Percentiles rank a stretch among this genome's conserved stretches.
Evolutionary conservation across 2,888 invertebrate species (phyloP).

Genomic region (Steromphala cineraria): DNA sequence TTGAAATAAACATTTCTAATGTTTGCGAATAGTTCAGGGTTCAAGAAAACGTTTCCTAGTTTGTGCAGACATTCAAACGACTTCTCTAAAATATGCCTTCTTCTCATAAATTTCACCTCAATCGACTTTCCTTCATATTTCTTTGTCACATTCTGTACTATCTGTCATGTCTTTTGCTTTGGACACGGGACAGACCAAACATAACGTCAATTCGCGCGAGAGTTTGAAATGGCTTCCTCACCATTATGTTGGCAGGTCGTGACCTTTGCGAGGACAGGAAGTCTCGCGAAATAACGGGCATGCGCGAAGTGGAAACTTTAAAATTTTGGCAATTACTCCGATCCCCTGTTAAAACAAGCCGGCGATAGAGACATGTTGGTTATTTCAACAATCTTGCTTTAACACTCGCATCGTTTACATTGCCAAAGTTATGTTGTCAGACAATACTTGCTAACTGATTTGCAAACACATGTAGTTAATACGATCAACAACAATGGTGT

Average conservation of each 20-base stretch:
- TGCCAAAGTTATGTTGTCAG: neutral
- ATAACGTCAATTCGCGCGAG: slow-evolving; percentile 8
- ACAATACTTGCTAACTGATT: slow-evolving; percentile 4
- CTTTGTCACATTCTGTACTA: neutral
- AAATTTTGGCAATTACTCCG: slow-evolving; percentile 9
- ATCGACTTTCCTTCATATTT: neutral
- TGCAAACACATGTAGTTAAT: neutral
- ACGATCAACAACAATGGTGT: neutral
- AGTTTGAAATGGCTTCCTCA: neutral
- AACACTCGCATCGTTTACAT: neutral
- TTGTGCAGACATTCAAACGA: no score
- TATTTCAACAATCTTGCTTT: slow-evolving; percentile 4
- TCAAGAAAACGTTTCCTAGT: no score
- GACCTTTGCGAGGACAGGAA: slow-evolving; percentile 4
- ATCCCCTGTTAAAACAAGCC: neutral
- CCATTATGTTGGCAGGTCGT: slow-evolving; percentile 10
- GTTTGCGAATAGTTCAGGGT: no score
- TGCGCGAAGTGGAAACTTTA: slow-evolving; percentile 8
- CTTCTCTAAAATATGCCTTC: no score
- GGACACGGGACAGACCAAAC: neutral
- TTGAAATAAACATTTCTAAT: no score
- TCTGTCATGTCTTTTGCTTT: neutral
- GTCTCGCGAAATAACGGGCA: slow-evolving; percentile 15
- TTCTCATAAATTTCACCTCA: neutral
- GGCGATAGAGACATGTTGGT: neutral